phyloP scores from a whole-genome alignment of 2,888 invertebrate species.

The Tuberolachnus salignus region DNA sequence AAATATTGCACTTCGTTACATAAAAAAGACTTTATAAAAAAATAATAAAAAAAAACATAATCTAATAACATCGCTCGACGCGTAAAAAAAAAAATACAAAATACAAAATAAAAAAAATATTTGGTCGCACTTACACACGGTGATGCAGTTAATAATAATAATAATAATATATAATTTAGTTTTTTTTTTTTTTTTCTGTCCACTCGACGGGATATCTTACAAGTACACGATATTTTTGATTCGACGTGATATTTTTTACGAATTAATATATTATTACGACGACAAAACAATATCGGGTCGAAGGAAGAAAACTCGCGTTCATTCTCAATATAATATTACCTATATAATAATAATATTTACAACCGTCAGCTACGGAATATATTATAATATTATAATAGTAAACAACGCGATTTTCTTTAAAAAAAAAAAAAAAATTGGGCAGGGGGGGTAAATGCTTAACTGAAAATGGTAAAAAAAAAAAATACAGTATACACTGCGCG shows the following conservation, averaged over 20 bases:
- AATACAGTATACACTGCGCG: not conserved
- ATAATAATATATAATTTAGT: not conserved
- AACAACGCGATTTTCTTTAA: not conserved
- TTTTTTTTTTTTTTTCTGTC: no score
- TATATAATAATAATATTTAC: no score
- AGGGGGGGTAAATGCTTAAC: no score
- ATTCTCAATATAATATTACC: no score
- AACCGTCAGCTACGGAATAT: no score
- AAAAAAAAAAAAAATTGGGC: no score
- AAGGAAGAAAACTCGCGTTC: no score
- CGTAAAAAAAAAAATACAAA: slow-evolving; percentile 3
- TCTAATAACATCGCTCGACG: no score
- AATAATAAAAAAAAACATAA: slow-evolving; percentile 2
- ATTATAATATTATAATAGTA: no score
- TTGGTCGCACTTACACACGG: slow-evolving; percentile 12
- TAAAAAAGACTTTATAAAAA: not conserved
- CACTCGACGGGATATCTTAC: no score
- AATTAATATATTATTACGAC: no score
- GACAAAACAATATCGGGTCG: no score
- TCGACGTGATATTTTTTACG: not conserved
- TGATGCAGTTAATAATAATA: not conserved
- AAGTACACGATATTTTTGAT: not conserved
- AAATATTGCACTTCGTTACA: slow-evolving; percentile 56
- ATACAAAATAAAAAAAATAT: not conserved
- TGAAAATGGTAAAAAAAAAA: not conserved